Evolutionary conservation across 2,113 vertebrate species (phyloP), one percentile per base, ranked within the genome.

Genomic region (Tor tambroides): DNA sequence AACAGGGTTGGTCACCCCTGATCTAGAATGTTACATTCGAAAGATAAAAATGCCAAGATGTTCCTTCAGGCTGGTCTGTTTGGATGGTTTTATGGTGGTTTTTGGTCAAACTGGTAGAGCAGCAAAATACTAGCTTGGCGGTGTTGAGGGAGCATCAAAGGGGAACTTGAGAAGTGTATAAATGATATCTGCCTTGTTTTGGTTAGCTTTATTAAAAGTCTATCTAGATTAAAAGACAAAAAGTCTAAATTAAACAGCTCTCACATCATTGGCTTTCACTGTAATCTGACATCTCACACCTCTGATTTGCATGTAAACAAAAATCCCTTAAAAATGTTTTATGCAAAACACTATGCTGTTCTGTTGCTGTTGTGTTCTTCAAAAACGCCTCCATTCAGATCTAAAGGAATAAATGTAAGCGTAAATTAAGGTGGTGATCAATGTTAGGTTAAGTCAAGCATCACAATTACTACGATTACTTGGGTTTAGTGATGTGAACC

Each of bases 291-390:
- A 71, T 10, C 46, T 23, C 17, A 26, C n/a, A 10, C 4, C 9
- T 30, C 35, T 19, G 1, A 54, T 83, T 83, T 86, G 61, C 89
- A 83, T 87, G 8, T 12, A 54, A 78, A 69, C 46, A 81, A 85
- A 65, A 80, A 38, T 54, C 3, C 43, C 43, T 11, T 26, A 59
- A 26, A 17, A 61, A 51, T 35, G 9, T n/a, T 56, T 41, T 41
- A 81, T 49, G 72, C 65, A 78, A 76, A 61, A 77, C 30, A 74
- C 8, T 51, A 9, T 26, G 46, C 7, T 5, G 30, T 69, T 32
- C 19, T 74, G 71, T 23, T n/a, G 21, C 38, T 12, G 67, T 41
- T 41, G 69, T 41, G 5, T 21, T 38, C 19, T 72, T 72, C 1
- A 12, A 38, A 4, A 41, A 74, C 35, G 6, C 4, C 26, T 30